Evolutionary conservation across 2,113 vertebrate species (phyloP).

Genomic region (Elaphurus davidianus): DNA sequence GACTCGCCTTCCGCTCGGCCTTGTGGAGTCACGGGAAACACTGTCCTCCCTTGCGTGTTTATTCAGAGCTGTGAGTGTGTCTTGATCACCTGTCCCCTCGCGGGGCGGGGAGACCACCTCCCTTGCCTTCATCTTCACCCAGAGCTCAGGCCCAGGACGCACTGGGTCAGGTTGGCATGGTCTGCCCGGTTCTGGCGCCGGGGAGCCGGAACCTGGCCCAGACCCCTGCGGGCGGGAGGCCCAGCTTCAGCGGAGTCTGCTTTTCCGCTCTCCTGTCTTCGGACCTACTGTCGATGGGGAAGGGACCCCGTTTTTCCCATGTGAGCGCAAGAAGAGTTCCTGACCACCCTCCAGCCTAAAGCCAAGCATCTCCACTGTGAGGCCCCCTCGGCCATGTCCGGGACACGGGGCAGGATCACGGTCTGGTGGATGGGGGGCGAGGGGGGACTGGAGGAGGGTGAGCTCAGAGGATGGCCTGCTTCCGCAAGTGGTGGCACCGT

Average conservation of each 20-base stretch:
- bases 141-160: neutral
- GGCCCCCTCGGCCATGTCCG: accelerated
- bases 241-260: neutral
- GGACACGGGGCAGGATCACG: neutral
- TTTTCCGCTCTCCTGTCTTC: neutral
- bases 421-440: accelerated
- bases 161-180: accelerated
- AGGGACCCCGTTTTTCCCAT: neutral
- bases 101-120: neutral
- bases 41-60: accelerated
- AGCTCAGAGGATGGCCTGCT: no score
- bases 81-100: neutral
- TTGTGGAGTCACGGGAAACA: accelerated
- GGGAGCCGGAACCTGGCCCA: neutral
- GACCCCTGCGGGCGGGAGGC: accelerated
- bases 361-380: neutral
- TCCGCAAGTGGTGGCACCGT: accelerated
- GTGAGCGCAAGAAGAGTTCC: neutral
- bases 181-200: neutral
- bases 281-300: accelerated
- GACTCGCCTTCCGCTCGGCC: neutral
- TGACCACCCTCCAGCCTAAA: neutral
- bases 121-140: neutral
- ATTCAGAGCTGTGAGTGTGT: neutral
- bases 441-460: neutral